These are phyloP conservation scores for Helobdella robusta DNA, from an alignment of 2,888 invertebrate genomes.

Conservation along the genomic window DNA sequence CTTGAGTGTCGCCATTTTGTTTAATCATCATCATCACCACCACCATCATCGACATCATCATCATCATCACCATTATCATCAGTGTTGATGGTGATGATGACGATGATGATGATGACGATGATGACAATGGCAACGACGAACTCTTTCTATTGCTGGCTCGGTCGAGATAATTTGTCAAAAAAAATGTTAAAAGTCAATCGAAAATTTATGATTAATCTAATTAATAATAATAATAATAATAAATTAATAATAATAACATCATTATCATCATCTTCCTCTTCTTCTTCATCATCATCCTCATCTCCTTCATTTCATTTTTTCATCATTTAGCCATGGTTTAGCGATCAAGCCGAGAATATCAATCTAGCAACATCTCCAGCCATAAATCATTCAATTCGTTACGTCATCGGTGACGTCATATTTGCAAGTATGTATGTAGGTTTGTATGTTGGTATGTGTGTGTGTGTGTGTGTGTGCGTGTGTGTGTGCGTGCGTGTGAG, in stretches of 20 bases:
- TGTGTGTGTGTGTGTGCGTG: neutral
- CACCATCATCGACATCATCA: neutral
- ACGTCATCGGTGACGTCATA: too few species aligned
- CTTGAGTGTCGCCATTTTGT: too few species aligned
- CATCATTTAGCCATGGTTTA: too few species aligned
- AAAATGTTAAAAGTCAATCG: neutral
- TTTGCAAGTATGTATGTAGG: neutral
- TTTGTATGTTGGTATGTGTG: neutral
- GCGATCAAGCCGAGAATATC: too few species aligned
- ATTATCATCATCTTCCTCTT: too few species aligned
- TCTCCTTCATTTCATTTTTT: too few species aligned
- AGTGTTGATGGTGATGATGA: neutral
- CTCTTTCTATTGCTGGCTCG: neutral
- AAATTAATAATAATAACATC: neutral
- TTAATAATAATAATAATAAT: neutral
- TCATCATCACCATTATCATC: slow-evolving; percentile 11
- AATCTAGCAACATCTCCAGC: neutral
- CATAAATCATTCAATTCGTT: too few species aligned
- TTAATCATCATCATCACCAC: neutral
- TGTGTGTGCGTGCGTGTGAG: neutral
- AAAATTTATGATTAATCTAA: neutral
- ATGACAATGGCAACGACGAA: neutral
- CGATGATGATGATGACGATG: slow-evolving; percentile 11
- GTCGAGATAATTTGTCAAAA: neutral
- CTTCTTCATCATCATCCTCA: too few species aligned